Conservation (phyloP, 64 coral and sea anemone species). For the Montipora efflorescens region DNA sequence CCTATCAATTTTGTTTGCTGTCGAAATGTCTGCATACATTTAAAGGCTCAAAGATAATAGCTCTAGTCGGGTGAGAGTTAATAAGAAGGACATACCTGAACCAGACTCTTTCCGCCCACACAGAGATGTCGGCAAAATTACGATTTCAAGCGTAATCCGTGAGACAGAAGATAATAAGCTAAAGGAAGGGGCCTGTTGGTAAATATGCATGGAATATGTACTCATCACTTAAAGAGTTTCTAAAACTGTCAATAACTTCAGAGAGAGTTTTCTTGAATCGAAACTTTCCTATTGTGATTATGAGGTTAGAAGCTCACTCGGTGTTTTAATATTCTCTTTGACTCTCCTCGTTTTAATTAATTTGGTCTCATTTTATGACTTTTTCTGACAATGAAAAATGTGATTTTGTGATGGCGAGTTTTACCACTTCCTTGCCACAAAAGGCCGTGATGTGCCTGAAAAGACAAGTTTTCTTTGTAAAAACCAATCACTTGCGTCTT, state of each 20-base stretch:
- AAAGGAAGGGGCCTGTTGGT: slow-evolving; percentile 16
- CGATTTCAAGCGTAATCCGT: slow-evolving; percentile 39
- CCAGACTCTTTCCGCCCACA: slow-evolving; percentile 62
- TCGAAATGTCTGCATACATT: slow-evolving; percentile 89
- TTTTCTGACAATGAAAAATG: slow-evolving; percentile 42
- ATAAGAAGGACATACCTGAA: slow-evolving; percentile 88
- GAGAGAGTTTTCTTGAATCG: background rate
- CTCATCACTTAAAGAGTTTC: slow-evolving; percentile 1
- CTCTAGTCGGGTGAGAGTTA: slow-evolving; percentile 72
- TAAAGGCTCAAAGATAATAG: slow-evolving; percentile 45
- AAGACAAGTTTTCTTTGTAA: background rate
- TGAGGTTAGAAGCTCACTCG: slow-evolving; percentile 3
- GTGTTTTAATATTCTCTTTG: slow-evolving; percentile 55
- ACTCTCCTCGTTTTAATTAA: slow-evolving; percentile 61
- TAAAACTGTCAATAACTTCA: background rate
- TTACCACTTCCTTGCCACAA: slow-evolving; percentile 22
- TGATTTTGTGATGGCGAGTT: slow-evolving; percentile 33
- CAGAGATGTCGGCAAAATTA: slow-evolving; percentile 3
- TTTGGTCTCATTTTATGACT: slow-evolving; percentile 48
- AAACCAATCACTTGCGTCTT: background rate
- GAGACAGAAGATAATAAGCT: slow-evolving; percentile 21
- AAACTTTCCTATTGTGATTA: slow-evolving; percentile 37
- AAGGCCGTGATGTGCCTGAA: background rate
- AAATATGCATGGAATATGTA: slow-evolving; percentile 40
- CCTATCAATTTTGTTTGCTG: slow-evolving; percentile 71